Evolutionary conservation across 2,888 invertebrate species (phyloP).

Genomic region (Syrphus vitripennis): DNA sequence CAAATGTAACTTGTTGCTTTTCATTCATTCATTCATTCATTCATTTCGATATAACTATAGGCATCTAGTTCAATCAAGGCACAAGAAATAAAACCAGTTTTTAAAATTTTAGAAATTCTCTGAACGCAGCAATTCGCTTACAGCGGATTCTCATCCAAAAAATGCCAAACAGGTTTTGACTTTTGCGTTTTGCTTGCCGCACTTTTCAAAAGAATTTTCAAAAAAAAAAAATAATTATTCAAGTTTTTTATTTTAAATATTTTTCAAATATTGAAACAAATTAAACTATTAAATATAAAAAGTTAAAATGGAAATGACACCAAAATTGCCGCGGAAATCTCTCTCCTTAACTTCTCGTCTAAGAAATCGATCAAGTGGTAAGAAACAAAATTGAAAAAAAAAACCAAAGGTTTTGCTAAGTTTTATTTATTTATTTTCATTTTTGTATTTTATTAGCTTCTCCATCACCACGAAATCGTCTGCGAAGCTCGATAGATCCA

Average conservation of each 20-base stretch:
- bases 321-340: slow-evolving; percentile 74
- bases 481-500: slow-evolving; percentile 20
- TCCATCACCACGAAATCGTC: slow-evolving; percentile 72
- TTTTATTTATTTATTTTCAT: not conserved
- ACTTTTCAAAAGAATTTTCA: slow-evolving; percentile 6
- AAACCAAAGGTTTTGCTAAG: not conserved
- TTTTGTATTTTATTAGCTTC: slow-evolving; percentile 73
- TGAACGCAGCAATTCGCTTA: not conserved
- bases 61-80: too few relatives aligned
- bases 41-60: too few relatives aligned
- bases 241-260: not conserved
- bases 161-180: not conserved
- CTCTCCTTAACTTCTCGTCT: slow-evolving; percentile 76
- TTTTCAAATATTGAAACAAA: not conserved
- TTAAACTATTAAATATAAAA: not conserved
- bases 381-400: not conserved
- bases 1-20: too few relatives aligned
- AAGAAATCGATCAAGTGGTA: slow-evolving; percentile 75
- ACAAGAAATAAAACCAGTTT: too few relatives aligned
- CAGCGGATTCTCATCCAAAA: not conserved
- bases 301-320: slow-evolving; percentile 75
- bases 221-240: not conserved
- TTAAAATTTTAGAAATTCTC: not conserved
- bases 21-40: too few relatives aligned
- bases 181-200: slow-evolving; percentile 3